phyloP scores from a whole-genome alignment of 2,113 vertebrate genomes.

The Ellobius talpinus region DNA sequence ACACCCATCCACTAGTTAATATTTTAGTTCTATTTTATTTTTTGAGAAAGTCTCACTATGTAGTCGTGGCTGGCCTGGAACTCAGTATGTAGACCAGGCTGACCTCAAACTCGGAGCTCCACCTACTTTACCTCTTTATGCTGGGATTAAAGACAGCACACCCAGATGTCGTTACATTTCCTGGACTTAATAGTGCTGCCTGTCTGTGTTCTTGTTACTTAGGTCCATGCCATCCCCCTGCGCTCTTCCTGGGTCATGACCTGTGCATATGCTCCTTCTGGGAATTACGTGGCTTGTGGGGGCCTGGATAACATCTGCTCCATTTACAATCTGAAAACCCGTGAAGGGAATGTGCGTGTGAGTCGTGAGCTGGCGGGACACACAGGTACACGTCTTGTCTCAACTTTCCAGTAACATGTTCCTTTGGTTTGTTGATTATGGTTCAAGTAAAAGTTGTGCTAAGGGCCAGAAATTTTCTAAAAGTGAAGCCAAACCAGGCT shows the following conservation, averaged over 20 bases:
- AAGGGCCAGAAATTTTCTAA: background rate
- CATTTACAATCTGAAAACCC: slow-evolving; percentile 99
- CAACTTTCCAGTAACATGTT: background rate
- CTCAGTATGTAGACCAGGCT: background rate
- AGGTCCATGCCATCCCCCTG: slow-evolving; percentile 99
- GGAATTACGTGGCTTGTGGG: slow-evolving; percentile 98
- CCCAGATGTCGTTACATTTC: background rate
- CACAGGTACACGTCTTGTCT: slow-evolving; percentile 89
- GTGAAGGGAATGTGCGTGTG: slow-evolving; percentile 98
- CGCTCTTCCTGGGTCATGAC: slow-evolving; percentile 99
- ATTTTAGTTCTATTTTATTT: background rate
- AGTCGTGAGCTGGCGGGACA: slow-evolving; percentile 98
- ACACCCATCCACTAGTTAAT: background rate
- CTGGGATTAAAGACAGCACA: background rate
- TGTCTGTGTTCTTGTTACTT: background rate
- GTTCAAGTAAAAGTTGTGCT: background rate
- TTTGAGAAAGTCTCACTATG: background rate
- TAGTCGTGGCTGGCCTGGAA: background rate
- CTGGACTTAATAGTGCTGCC: background rate
- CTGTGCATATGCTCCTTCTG: slow-evolving; percentile 98
- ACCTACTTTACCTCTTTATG: background rate
- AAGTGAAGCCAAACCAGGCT: background rate
- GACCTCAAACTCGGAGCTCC: background rate
- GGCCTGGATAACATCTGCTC: slow-evolving; percentile 99
- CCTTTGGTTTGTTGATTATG: background rate